A percentile compares a stretch with the other conserved stretches of the same genome.
Evolutionary conservation across 2,797 vertebrate genomes (phyloP).

Genomic region (Malurus leucopterus): DNA sequence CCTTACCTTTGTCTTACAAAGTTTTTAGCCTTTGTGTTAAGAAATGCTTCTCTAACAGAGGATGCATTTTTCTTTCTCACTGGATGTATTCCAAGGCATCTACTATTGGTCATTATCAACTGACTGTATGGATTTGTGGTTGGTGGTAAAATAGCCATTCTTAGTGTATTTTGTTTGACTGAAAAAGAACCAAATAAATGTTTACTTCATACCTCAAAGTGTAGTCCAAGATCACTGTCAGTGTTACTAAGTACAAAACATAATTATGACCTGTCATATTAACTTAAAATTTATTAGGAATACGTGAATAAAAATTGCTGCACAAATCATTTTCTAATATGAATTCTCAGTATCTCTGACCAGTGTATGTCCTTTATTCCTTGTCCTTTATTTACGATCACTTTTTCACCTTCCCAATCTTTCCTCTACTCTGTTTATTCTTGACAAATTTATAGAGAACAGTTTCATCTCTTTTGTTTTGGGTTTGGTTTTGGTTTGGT

Average conservation of each 20-base stretch:
- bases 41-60: not conserved
- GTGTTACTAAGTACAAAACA: not conserved
- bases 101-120: not conserved
- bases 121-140: not conserved
- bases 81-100: not conserved
- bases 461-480: not conserved
- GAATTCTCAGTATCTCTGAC: not conserved
- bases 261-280: not conserved
- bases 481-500: rapidly evolving
- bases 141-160: not conserved
- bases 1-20: not conserved
- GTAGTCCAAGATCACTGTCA: not conserved
- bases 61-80: not conserved
- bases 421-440: not conserved
- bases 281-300: not conserved
- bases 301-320: not conserved
- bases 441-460: not conserved
- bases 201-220: not conserved
- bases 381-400: not conserved
- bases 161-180: not conserved
- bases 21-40: not conserved
- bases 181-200: not conserved
- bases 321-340: not conserved
- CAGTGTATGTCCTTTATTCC: not conserved
- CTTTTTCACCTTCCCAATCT: not conserved